Evolutionary conservation across 2,113 vertebrate genomes (phyloP), one percentile per base, ranked within the genome.

Genomic region (Platysteira castanea): DNA sequence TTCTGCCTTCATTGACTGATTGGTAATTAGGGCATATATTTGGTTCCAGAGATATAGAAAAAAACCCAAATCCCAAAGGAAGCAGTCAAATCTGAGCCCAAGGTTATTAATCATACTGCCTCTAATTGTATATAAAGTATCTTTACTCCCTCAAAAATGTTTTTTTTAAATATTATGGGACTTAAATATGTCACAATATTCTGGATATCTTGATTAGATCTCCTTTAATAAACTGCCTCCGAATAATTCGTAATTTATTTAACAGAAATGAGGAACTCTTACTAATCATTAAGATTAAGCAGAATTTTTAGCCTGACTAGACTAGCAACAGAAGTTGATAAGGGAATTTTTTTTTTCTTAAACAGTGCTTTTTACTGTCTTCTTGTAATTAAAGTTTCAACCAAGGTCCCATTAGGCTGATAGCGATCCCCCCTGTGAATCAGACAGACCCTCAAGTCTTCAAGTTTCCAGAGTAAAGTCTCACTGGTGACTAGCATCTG

Each of bases 181-280:
- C 81, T 96, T 93, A 95, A 96, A 94, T 76, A 65, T 97, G 95
- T 96, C 95, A 96, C 76, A 93, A 95, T 90, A 90, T 97, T 94
- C 87, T 90, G 95, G 95, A 95, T 97, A 97, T 97, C 95, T 97
- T 97, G 95, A 97, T 96, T 96, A 97, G 76, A 96, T 96, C 93
- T 93, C 75, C 79, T 91, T 90, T 97, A 96, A 96, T 84, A 95
- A 84, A 92, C 61, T 95, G 91, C 74, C 81, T 95, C 80, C 0
- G 0, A 95, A 95, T 94, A 89, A 93, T 94, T 95, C 0, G 13
- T 92, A 82, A 96, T 95, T 95, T 95, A 96, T 97, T 97, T 96
- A 96, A 95, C 60, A 94, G 91, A 95, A 97, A 94, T 89, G 83
- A 95, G 82, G 87, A 94, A 79, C 87, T 95, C 90, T 92, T 93